Evolutionary conservation across 2,888 invertebrate genomes (phyloP), one percentile per base, ranked within the genome.

Genomic region (Agapostemon virescens): DNA sequence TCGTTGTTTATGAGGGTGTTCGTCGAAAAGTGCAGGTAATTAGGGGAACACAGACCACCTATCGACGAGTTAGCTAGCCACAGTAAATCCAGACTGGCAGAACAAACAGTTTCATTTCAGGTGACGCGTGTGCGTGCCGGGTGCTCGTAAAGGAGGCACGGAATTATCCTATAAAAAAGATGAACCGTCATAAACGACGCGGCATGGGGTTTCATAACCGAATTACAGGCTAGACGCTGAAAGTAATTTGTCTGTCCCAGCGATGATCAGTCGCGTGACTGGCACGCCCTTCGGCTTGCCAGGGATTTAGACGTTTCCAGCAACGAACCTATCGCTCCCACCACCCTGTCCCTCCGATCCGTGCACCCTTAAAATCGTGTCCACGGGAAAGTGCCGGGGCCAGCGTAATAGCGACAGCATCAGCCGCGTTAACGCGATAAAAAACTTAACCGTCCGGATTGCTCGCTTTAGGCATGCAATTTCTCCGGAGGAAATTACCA

Each of bases 401-500:
- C 55, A 11, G 63, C 42, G 68, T 49, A 69, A 76, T 76, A 82
- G 74, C 52, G 70, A 45, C 70, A 68, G 52, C 58, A 66, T 77
- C 82, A 36, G 26, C 38, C 23, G 61, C 69, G 82, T 74, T 82
- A 82, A 82, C 82, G 67, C 63, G 69, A 77, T 72, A 74, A 77
- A 82, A 81, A 82, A 77, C 68, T 52, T 58, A 23, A 38, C 17
- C n/a, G 42, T 52, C 49, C 40, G 70, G 82, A 82, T 82, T 82
- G 81, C 82, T 69, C 70, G 75, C 77, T 82, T 76, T 81, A 66
- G 77, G 82, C 77, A 61, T 74, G 82, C 82, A 82, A 82, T 82
- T 74, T 82, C 77, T 13, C 64, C 61, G 58, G 68, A 55, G 71
- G 66, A 74, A 82, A 82, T 82, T 77, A 69, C 74, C 71, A 23